phyloP scores from a whole-genome alignment of 2,888 invertebrate genomes.

The Nasonia oneida region DNA sequence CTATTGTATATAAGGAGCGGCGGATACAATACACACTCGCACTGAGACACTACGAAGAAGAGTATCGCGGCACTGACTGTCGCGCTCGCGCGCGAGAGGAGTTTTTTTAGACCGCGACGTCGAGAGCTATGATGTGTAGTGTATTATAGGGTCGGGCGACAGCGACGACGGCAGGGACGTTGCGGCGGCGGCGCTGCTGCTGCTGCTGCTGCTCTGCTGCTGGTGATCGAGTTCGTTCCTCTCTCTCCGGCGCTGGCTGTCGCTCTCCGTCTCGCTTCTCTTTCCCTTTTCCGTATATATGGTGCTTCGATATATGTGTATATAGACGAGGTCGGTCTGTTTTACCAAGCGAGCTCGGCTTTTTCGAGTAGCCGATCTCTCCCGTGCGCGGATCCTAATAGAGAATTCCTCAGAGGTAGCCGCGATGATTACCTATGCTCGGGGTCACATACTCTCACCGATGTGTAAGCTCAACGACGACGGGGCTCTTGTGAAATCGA shows the following conservation, averaged over 20 bases:
- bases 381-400: too few species aligned
- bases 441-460: too few species aligned
- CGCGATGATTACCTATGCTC: too few species aligned
- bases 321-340: not conserved
- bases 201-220: slow-evolving; percentile 13
- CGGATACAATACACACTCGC: not conserved
- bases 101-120: slow-evolving; percentile 55
- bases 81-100: not conserved
- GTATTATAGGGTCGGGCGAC: not conserved
- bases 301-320: too few species aligned
- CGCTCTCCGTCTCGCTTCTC: slow-evolving; percentile 18
- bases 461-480: not conserved
- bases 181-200: not conserved
- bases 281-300: not conserved
- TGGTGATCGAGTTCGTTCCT: slow-evolving; percentile 38
- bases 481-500: not conserved
- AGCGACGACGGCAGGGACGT: not conserved
- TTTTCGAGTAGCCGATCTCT: too few species aligned
- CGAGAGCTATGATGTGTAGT: slow-evolving; percentile 57
- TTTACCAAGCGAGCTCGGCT: slow-evolving; percentile 48
- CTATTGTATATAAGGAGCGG: not conserved
- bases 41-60: not conserved
- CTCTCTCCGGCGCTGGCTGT: slow-evolving; percentile 31
- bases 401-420: too few species aligned
- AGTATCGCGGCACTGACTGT: too few species aligned